Base-by-base conservation (phyloP, 2,797 vertebrate species). In the Eurystomus glaucurus region DNA sequence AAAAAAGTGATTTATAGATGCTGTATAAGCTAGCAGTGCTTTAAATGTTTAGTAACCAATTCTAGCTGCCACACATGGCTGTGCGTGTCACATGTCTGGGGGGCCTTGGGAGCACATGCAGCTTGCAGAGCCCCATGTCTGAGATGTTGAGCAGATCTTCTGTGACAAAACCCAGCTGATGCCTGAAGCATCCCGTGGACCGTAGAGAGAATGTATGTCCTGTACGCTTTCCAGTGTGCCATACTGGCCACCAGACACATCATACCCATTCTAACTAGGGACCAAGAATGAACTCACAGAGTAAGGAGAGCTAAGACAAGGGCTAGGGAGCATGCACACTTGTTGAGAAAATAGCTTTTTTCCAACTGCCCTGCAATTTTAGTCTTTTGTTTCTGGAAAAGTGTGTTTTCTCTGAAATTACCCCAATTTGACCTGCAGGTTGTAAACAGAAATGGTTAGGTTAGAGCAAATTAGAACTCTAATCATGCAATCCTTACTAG, bases 291-390 rank as follows among this genome's bases (percentile, higher is more conserved):
- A 77, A 43, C 54, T 48, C 23, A 11, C 2, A 11, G 29, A 25
- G 17, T 13, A 39, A 33, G 50, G 43, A 35, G 8, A 50, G 20
- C 21, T 23, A 31, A 51, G 14, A 22, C 48, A 69, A 81, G 37
- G 13, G 11, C 12, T 35, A 29, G 13, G 6, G 33, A 64, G 6
- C 3, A 1, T 35, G 20, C 2, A 5, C 0, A 0, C 35, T 35
- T 62, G 5, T 39, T 37, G 52, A 88, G n/a, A 14, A 66, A 74
- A 58, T 41, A 78, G 14, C 16, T 84, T 22, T 2, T 54, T 81
- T 79, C 54, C 39, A 51, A 51, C 14, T 66, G 29, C 5, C 10
- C 48, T 77, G 25, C 15, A 66, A 33, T 58, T 85, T 70, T 48
- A 41, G 39, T 61, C 41, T 71, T 72, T 77, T 0, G 0, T 75